Percentiles rank a stretch among this genome's conserved stretches.
Evolutionary conservation across 2,888 invertebrate genomes (phyloP).

Genomic region (Drosophila neutralis): DNA sequence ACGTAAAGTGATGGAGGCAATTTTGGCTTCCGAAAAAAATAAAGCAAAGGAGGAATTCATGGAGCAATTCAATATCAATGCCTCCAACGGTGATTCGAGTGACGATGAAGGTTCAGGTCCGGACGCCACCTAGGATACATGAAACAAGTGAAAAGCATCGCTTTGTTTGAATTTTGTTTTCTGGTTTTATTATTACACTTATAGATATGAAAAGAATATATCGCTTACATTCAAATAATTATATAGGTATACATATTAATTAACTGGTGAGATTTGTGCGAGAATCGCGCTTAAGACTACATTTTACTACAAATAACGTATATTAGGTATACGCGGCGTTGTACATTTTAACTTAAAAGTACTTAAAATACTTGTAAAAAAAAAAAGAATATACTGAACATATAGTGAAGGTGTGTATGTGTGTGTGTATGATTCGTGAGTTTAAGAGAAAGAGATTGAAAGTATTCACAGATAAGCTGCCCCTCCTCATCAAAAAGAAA

Average conservation of each 20-base stretch:
- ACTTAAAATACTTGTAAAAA: constrained; percentile 44
- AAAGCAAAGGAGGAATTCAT: accelerated
- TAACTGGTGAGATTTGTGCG: constrained; percentile 66
- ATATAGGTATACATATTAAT: constrained; percentile 41
- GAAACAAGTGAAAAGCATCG: background rate
- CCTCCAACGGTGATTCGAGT: too few relatives aligned
- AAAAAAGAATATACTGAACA: constrained; percentile 25
- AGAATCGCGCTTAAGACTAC: constrained; percentile 43
- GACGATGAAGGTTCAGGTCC: too few relatives aligned
- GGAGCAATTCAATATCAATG: accelerated
- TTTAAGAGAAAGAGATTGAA: constrained; percentile 29
- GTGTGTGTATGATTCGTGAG: constrained; percentile 5
- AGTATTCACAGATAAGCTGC: constrained; percentile 75
- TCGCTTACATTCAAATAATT: constrained; percentile 32
- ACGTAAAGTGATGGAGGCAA: too few relatives aligned
- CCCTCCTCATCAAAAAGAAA: constrained; percentile 30
- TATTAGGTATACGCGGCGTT: constrained; percentile 38
- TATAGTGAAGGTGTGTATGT: background rate
- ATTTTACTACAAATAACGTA: constrained; percentile 52
- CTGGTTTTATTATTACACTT: constrained; percentile 26
- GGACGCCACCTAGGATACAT: too few relatives aligned
- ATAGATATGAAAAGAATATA: constrained; percentile 47
- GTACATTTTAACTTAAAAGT: constrained; percentile 51
- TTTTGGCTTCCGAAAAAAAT: too few relatives aligned
- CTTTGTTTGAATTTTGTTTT: background rate